Evolutionary conservation across 1,140 invertebrate species (phyloP), one percentile per base, ranked within the genome.

Genomic region (Drosophila ohnishii): DNA sequence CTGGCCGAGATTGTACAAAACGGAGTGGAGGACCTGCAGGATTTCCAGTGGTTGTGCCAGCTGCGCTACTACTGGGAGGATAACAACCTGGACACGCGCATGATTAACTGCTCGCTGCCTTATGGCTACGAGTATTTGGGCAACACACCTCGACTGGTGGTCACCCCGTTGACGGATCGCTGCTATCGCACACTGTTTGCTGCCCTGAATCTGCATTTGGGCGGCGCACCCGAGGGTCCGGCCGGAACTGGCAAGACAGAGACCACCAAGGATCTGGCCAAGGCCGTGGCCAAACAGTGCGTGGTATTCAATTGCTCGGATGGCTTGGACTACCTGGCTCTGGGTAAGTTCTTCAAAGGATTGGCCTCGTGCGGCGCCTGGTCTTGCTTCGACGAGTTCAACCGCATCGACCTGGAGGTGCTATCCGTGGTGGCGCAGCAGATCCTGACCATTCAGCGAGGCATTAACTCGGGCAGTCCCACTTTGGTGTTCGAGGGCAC

Each of bases 351-450:
- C 93, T 98, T 99, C 84, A 99, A 99, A 95, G 98, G 98, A 65
- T 92, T 99, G 42, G 97, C 97, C 4, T 97, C 97, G 1, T 98
- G 97, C 85, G 98, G 98, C 9, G 97, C 98, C 1, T 99, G 98
- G 98, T 97, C 97, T 0, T 99, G 98, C 92, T 99, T 99, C 90
- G 98, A 99, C 89, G 98, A 99, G 92, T 99, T 99, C 91, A 96
- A 97, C 90, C 94, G 96, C 11, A 96, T 97, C 69, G 95, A 96
- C 84, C 88, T 96, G 35, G 96, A 96, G 92, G 98, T 99, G 40
- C 90, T 99, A 32, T 99, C 98, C 0, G 97, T 99, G 2, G 96
- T 98, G 4, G 97, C 97, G 1, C 97, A 98, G 91, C 97, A 98
- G 48, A 98, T 99, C 63, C 73, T 96, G 30, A 96, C 95, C 22